phyloP scores from a whole-genome alignment of 1,140 invertebrate species.

The Formica selysi region DNA sequence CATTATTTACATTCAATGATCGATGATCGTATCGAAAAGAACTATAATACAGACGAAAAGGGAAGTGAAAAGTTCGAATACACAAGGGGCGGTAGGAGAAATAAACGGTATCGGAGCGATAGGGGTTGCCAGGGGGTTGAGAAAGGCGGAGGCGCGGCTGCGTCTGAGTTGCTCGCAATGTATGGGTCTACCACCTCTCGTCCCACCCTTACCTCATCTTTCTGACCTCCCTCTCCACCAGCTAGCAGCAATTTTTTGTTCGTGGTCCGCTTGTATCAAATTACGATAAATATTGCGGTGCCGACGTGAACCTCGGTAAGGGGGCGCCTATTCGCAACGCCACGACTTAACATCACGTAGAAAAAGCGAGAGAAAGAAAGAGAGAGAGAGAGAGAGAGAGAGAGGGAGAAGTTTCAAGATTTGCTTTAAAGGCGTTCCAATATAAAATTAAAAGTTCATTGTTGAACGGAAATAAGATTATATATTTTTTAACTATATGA shows the following conservation, averaged over 20 bases:
- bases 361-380: conserved; percentile 6
- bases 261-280: conserved; percentile 82
- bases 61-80: conserved; percentile 70
- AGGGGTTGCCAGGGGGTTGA: conserved; percentile 71
- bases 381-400: not conserved
- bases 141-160: conserved; percentile 77
- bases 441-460: conserved; percentile 24
- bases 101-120: conserved; percentile 78
- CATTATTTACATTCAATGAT: conserved; percentile 71
- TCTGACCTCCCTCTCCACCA: conserved; percentile 56
- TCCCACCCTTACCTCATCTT: conserved; percentile 66
- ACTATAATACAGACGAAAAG: conserved; percentile 62
- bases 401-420: conserved; percentile 28
- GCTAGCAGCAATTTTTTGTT: conserved; percentile 81
- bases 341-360: conserved; percentile 69
- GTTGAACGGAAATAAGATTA: not conserved
- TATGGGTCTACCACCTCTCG: conserved; percentile 76
- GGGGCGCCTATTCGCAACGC: conserved; percentile 63
- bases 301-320: conserved; percentile 77
- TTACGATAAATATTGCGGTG: conserved; percentile 84
- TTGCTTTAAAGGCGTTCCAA: not conserved
- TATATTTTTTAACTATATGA: not conserved
- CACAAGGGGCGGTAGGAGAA: conserved; percentile 54
- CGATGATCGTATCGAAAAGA: conserved; percentile 65
- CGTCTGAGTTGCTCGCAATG: conserved; percentile 80